phyloP scores from a whole-genome alignment of 2,888 invertebrate genomes.

The Netelia fuscicornis region DNA sequence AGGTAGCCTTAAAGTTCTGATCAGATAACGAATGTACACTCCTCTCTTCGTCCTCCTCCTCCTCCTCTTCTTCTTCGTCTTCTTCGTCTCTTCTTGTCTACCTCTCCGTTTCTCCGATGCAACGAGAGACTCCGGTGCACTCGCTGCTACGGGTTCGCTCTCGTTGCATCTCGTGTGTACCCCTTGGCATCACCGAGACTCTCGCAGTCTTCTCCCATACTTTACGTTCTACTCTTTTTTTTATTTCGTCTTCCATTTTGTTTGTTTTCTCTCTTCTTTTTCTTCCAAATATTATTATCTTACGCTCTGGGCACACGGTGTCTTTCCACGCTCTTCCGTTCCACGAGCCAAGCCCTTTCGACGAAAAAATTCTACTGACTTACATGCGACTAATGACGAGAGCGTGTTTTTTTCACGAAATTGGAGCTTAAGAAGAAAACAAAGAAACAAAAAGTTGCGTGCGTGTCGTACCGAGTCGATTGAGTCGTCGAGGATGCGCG shows the following conservation, averaged over 20 bases:
- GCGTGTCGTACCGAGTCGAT: constrained; percentile 33
- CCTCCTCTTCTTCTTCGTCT: constrained; percentile 63
- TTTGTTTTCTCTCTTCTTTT: constrained; percentile 38
- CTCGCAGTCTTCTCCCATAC: constrained; percentile 38
- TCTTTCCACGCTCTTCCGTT: constrained; percentile 44
- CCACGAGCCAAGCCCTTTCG: constrained; percentile 39
- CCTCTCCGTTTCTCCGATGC: constrained; percentile 33
- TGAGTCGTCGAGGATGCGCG: constrained; percentile 39
- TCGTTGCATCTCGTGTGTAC: constrained; percentile 60
- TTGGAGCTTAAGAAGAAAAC: not conserved
- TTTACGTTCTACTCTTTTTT: constrained; percentile 39
- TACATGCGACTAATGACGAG: not conserved
- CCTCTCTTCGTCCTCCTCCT: constrained; percentile 73
- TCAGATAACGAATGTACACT: constrained; percentile 84
- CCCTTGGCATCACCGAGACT: constrained; percentile 65
- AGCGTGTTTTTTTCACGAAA: not conserved
- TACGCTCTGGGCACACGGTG: constrained; percentile 23
- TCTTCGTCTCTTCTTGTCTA: constrained; percentile 41
- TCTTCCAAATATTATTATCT: constrained; percentile 25
- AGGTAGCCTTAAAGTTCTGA: constrained; percentile 83
- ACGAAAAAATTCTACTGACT: not conserved
- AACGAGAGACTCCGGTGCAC: constrained; percentile 43
- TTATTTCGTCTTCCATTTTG: constrained; percentile 30
- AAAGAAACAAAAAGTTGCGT: not conserved
- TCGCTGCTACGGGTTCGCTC: constrained; percentile 38